Evolutionary conservation across 1,140 invertebrate genomes (phyloP).

Genomic region (Orius insidiosus): DNA sequence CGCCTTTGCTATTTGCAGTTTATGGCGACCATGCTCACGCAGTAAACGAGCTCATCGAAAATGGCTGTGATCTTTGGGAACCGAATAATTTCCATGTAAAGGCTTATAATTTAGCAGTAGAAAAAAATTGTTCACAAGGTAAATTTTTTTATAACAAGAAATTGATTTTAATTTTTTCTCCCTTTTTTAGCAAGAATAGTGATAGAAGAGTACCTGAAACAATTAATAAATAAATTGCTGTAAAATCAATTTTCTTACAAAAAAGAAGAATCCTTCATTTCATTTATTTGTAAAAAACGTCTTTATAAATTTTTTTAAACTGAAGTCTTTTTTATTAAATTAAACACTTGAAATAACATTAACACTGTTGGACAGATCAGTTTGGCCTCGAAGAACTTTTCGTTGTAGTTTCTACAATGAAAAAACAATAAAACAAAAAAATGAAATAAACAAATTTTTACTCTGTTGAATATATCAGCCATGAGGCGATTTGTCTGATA

Average conservation of each 20-base stretch:
- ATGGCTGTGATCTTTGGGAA: constrained; percentile 7
- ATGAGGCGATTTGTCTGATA: constrained; percentile 33
- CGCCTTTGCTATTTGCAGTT: constrained; percentile 12
- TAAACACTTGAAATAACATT: constrained; percentile 17
- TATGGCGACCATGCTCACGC: constrained; percentile 13
- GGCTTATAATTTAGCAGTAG: constrained; percentile 1
- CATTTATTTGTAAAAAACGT: not conserved
- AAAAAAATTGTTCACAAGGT: constrained; percentile 3
- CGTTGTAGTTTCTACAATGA: constrained; percentile 30
- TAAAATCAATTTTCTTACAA: too few species aligned
- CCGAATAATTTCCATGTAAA: constrained; percentile 2
- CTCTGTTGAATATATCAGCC: constrained; percentile 34
- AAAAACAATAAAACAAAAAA: constrained; percentile 9
- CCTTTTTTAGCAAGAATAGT: too few species aligned
- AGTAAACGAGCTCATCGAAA: constrained; percentile 11
- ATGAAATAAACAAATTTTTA: constrained; percentile 12
- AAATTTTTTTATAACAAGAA: not conserved
- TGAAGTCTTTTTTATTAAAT: not conserved
- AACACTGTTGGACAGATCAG: constrained; percentile 32
- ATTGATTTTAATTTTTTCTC: too few species aligned
- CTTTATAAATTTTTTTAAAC: not conserved
- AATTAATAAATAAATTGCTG: too few species aligned
- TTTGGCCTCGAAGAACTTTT: constrained; percentile 30
- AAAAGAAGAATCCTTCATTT: too few species aligned
- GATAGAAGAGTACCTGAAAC: too few species aligned